Base-by-base conservation (phyloP, 2,113 vertebrate species). In the Dolichallabes microphthalmus region DNA sequence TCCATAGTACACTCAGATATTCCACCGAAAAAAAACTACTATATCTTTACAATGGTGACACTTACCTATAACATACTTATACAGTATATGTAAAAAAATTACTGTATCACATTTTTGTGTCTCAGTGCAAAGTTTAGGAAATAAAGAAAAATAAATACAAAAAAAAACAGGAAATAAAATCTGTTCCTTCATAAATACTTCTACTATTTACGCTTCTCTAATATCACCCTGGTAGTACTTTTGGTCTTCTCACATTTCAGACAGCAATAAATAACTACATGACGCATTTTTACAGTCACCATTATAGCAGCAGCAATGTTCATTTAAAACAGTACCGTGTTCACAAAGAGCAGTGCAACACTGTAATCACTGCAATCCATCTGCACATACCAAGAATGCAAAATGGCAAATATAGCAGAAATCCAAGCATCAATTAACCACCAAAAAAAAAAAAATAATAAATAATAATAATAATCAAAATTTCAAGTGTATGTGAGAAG, bases 271-370 rank as follows among this genome's bases (percentile, higher is more conserved):
- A 92, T 92, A 93, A 90, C 89, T 86, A 94, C 91, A 93, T 90
- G 92, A 94, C 91, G 93, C 93, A 90, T 93, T 93, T 92, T 85
- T 94, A 95, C 94, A 95, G 93, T 95, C 93, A 94, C 92, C 89
- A 90, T 94, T 93, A 91, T 94, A 95, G 95, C 94, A 95, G 95
- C 95, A 95, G 93, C 94, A 92, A 85, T 85, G 92, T 94, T 93
- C 89, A 93, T 91, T 92, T 93, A 93, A 94, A 87, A 86, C 19
- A 78, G 86, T 82, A 90, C 89, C 92, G 92, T 93, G 93, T 93
- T 91, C 91, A 83, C 87, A 83, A 82, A 86, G 87, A 91, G 92
- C 88, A 93, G 91, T 90, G 92, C 92, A 91, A 91, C 89, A 93
- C 91, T 92, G 92, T 91, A 74, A 83, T 57, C 32, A 61, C 64